Evolutionary conservation across 2,113 vertebrate genomes (phyloP).

Genomic region (Puffinus mauretanicus): DNA sequence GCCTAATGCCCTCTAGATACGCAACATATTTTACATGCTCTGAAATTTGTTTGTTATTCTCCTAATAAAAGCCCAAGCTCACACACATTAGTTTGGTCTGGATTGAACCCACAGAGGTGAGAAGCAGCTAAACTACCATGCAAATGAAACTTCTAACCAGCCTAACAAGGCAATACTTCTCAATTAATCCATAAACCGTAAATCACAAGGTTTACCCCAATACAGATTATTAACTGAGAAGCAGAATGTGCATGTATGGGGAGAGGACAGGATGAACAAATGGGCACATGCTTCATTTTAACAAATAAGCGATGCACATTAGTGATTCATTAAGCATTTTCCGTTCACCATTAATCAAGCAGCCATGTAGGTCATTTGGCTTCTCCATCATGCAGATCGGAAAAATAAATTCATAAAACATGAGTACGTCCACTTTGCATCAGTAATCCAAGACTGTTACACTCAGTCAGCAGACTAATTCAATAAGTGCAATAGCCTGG

Average conservation of each 20-base stretch:
- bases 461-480: neutral
- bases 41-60: neutral
- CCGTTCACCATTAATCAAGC: constrained; percentile 8
- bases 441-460: neutral
- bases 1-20: neutral
- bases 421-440: neutral
- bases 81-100: neutral
- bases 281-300: neutral
- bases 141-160: neutral
- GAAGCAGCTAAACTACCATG: neutral
- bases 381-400: neutral
- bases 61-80: neutral
- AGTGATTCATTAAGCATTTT: constrained; percentile 40
- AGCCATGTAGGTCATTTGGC: neutral
- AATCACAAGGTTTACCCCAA: neutral
- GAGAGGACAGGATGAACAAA: neutral
- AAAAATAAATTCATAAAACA: neutral
- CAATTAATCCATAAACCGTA: neutral
- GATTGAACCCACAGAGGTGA: neutral
- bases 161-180: neutral
- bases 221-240: neutral
- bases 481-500: neutral
- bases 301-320: neutral
- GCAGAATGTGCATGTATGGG: neutral
- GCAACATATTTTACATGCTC: neutral